Base-by-base conservation (phyloP, 2,888 invertebrate genomes). In the Corythucha ciliata region DNA sequence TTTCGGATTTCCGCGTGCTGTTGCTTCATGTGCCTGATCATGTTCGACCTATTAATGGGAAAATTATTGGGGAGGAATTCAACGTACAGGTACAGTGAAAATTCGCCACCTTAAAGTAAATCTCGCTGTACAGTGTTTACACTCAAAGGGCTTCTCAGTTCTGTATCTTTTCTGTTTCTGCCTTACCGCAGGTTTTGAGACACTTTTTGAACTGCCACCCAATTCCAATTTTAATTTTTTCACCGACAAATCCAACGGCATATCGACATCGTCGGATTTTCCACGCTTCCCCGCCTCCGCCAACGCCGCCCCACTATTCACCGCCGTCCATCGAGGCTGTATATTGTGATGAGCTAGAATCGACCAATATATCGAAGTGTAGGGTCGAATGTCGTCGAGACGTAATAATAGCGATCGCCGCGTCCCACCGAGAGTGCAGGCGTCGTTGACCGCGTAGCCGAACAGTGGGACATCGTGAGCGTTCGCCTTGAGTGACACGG, bases 281-380 rank as follows among this genome's bases (percentile, higher is more conserved):
- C 51, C 39, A 45, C 46, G 4, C 37, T 44, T 33, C 14, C 18
- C 16, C 5, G 16, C 16, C 80, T 89, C 0, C 83, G 81, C 64
- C 94, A 94, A 21, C 91, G 78, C 67, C 94, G 94, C 58, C 92
- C 76, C 61, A 94, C 75, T 68, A 96, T 94, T 5, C 94, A 75
- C 70, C 94, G 67, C 96, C 96, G 66, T 96, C 94, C 1, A 94
- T 93, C 71, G 94, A 93, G 1, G 94, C 94, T 22, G 94, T 94
- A 68, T 96, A 96, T 94, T 83, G 65, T 94, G 94, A 18, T 92
- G 79, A 7, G 89, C 83, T 44, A 49, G 41, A 8, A 41, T 25
- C 3, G 41, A 87, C 68, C 93, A 93, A 66, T 94, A 94, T 32
- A 85, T 75, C 58, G 86, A 85, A 1, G 83, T 81, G 68, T 89